Conservation (phyloP, 2,888 invertebrate genomes). For the Nemotelus nigrinus region DNA sequence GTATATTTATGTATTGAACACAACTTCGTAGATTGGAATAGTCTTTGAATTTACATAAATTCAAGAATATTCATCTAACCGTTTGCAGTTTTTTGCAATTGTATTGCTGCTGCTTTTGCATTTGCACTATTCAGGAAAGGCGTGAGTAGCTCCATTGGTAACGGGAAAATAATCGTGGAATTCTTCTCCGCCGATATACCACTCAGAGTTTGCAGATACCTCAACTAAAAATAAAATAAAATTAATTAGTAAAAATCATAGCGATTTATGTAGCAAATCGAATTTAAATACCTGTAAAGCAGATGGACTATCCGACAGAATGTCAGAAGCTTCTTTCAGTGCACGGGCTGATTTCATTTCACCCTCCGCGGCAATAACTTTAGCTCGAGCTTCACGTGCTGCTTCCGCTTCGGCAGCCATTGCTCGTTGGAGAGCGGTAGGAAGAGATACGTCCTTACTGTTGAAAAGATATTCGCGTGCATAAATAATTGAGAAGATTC, state of each 20-base stretch:
- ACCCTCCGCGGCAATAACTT: conserved; percentile 85
- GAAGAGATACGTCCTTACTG: conserved; percentile 82
- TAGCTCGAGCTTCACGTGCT: conserved; percentile 79
- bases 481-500: too few species aligned
- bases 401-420: conserved; percentile 89
- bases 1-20: too few species aligned
- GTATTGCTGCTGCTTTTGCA: neutral
- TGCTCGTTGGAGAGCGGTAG: conserved; percentile 79
- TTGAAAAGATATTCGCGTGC: too few species aligned
- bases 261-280: neutral
- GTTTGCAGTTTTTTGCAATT: neutral
- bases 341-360: conserved; percentile 84
- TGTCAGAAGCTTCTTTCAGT: conserved; percentile 84
- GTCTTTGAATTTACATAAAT: too few species aligned
- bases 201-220: conserved; percentile 90
- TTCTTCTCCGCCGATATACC: conserved; percentile 94
- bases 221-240: conserved; percentile 68
- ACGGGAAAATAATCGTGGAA: conserved; percentile 92
- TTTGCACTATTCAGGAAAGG: conserved; percentile 56
- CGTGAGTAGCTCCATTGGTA: conserved; percentile 82
- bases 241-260: conserved; percentile 34
- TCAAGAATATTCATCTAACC: too few species aligned
- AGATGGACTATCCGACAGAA: conserved; percentile 78
- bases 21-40: too few species aligned
- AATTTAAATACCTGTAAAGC: conserved; percentile 67